Conservation (phyloP, 2,113 vertebrate genomes). For the Paramormyrops kingsleyae region DNA sequence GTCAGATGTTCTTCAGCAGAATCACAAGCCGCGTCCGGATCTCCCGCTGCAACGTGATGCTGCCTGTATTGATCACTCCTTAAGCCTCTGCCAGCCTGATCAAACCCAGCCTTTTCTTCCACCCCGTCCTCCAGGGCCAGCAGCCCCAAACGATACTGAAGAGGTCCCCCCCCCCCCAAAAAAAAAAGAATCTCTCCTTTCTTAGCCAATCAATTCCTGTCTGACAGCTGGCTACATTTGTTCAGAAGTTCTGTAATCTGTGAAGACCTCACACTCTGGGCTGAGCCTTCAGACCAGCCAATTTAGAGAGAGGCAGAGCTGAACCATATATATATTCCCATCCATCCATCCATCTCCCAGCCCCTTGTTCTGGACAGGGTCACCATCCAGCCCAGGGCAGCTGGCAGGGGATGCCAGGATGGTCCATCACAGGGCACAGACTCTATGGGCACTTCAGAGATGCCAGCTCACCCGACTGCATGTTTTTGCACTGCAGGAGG, state of each 20-base stretch:
- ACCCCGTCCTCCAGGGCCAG: constrained; percentile 50
- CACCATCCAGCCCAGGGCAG: not conserved
- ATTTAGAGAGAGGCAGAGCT: too few species aligned
- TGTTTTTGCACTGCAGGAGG: not conserved
- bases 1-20: constrained; percentile 10
- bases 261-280: constrained; percentile 53
- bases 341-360: too few species aligned
- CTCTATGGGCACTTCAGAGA: not conserved
- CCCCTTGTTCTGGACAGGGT: not conserved
- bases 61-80: constrained; percentile 53
- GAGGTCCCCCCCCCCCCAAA: constrained; percentile 43
- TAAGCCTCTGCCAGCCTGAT: constrained; percentile 56
- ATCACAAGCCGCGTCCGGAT: constrained; percentile 25
- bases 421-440: not conserved
- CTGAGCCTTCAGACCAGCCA: constrained; percentile 31
- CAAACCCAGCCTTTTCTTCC: constrained; percentile 46
- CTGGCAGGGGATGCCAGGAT: not conserved
- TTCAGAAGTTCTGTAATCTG: constrained; percentile 61
- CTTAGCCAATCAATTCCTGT: constrained; percentile 67
- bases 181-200: constrained; percentile 53
- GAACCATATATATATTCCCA: not conserved
- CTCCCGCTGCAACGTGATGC: constrained; percentile 52
- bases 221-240: constrained; percentile 57
- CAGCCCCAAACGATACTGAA: constrained; percentile 23
- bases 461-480: not conserved